These are phyloP conservation scores for Nomada fucata DNA, from an alignment of 2,888 invertebrate genomes.

Conservation along the genomic window DNA sequence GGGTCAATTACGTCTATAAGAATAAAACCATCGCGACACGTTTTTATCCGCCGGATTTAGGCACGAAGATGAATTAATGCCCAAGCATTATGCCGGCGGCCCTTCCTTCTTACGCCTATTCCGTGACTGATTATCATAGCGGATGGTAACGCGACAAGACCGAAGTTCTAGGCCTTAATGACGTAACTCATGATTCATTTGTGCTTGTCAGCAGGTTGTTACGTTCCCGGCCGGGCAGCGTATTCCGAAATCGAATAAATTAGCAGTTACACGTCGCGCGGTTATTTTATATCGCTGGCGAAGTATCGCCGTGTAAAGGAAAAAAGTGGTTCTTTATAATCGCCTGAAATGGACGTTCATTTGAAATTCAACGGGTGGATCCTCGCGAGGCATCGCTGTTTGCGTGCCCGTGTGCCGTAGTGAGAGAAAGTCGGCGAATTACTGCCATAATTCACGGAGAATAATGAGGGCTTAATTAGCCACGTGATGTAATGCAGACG, in stretches of 20 bases:
- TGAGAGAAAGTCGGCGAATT: conserved; percentile 74
- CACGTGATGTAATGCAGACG: conserved; percentile 72
- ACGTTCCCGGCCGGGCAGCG: conserved; percentile 30
- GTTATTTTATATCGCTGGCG: conserved; percentile 53
- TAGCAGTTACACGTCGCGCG: conserved; percentile 47
- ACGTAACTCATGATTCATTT: conserved; percentile 56
- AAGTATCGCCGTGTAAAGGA: conserved; percentile 28
- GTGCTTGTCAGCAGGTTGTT: conserved; percentile 61
- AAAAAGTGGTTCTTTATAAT: conserved; percentile 60
- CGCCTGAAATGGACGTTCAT: conserved; percentile 66
- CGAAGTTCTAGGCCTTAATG: conserved; percentile 45
- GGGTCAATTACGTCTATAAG: conserved; percentile 18
- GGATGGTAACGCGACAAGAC: not conserved
- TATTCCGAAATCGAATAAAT: conserved; percentile 63
- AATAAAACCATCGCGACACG: conserved; percentile 9
- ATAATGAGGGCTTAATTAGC: conserved; percentile 76
- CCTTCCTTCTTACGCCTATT: not conserved
- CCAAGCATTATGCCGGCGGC: conserved; percentile 15
- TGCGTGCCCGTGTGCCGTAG: conserved; percentile 65
- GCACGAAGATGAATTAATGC: conserved; percentile 22
- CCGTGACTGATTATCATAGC: conserved; percentile 10
- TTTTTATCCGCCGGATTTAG: not conserved
- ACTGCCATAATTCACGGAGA: conserved; percentile 73
- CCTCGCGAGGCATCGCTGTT: conserved; percentile 55
- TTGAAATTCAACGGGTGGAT: conserved; percentile 71